phyloP scores from a whole-genome alignment of 2,113 vertebrate genomes.

The Elachura formosa region DNA sequence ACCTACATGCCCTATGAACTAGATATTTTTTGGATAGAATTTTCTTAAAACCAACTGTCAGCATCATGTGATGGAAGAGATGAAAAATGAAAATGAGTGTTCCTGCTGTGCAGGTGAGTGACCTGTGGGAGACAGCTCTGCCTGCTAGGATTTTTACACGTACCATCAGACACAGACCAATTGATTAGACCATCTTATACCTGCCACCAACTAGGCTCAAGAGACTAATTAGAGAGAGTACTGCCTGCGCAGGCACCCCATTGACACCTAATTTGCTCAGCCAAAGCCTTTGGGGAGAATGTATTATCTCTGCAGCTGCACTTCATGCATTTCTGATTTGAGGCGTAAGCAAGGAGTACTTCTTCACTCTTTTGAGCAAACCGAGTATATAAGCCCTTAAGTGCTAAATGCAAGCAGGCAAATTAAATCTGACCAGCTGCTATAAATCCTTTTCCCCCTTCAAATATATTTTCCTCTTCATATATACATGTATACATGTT shows the following conservation, averaged over 20 bases:
- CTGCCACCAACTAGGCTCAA: constrained; percentile 85
- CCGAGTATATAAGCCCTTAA: constrained; percentile 71
- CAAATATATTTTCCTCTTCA: background rate
- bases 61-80: constrained; percentile 76
- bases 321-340: constrained; percentile 82
- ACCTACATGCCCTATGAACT: constrained; percentile 78
- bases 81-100: constrained; percentile 80
- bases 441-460: constrained; percentile 24
- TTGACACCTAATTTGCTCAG: constrained; percentile 89
- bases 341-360: constrained; percentile 74
- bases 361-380: constrained; percentile 75
- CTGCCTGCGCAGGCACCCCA: constrained; percentile 83
- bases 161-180: constrained; percentile 83
- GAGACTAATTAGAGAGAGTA: constrained; percentile 88
- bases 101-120: constrained; percentile 80
- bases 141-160: constrained; percentile 77
- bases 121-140: constrained; percentile 80
- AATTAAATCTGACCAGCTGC: constrained; percentile 62
- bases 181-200: constrained; percentile 86
- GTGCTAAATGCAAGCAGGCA: constrained; percentile 74
- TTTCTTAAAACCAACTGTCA: constrained; percentile 80
- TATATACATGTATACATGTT: background rate
- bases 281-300: constrained; percentile 83
- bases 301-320: constrained; percentile 85
- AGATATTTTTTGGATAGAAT: constrained; percentile 78